phyloP scores from a whole-genome alignment of 2,888 invertebrate genomes.

The Drosophila monieri region DNA sequence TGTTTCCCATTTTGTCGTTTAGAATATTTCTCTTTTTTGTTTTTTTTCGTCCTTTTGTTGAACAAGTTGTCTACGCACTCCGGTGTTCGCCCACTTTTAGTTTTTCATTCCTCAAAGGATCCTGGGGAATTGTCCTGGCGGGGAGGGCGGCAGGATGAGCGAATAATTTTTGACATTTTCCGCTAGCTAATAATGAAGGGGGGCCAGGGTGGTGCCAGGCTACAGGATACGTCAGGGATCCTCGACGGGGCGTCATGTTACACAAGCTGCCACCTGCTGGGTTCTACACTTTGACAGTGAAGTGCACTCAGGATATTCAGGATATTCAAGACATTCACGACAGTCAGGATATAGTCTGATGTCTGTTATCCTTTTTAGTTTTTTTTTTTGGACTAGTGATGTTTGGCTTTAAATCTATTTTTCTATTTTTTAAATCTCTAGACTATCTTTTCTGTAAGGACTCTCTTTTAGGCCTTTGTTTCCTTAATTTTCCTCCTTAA shows the following conservation, averaged over 20 bases:
- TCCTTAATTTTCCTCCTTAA: no score
- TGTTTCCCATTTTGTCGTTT: background rate
- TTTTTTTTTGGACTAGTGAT: no score
- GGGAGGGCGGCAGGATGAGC: background rate
- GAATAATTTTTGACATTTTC: constrained; percentile 6
- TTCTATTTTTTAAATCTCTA: no score
- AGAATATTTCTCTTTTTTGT: background rate
- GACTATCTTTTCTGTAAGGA: no score
- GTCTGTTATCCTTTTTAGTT: no score
- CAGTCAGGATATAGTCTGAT: no score
- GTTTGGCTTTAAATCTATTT: no score
- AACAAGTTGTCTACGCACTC: background rate
- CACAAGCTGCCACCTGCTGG: constrained; percentile 5
- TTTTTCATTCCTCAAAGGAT: background rate
- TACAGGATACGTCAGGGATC: background rate
- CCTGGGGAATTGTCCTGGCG: no score
- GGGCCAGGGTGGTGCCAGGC: background rate
- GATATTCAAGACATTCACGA: background rate
- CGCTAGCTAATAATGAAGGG: constrained; percentile 5
- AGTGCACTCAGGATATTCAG: constrained; percentile 2
- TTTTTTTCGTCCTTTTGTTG: background rate
- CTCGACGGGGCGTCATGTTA: constrained; percentile 3
- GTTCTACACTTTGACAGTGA: constrained; percentile 4
- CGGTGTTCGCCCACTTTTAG: background rate
- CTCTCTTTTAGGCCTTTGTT: no score